These are phyloP conservation scores for Polietes domitor DNA, from an alignment of 2,888 invertebrate genomes.

Conservation along the genomic window DNA sequence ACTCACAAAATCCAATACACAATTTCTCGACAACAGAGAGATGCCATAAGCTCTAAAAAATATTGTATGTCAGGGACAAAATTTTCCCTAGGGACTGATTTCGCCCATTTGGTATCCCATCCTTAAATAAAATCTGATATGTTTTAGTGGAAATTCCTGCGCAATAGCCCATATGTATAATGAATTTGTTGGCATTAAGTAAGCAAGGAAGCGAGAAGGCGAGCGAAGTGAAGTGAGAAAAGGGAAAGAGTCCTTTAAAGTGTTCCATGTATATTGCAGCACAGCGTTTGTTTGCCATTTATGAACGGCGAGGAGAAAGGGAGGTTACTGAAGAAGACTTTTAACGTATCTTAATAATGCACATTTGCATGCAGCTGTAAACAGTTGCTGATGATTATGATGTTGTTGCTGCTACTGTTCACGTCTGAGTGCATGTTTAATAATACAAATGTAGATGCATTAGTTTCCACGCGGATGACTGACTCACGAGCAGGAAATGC, in stretches of 20 bases:
- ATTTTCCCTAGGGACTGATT: no score
- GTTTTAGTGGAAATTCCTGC: neutral
- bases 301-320: neutral
- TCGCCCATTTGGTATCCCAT: no score
- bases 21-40: no score
- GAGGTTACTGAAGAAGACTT: neutral
- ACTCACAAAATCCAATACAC: no score
- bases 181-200: neutral
- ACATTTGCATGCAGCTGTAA: conserved; percentile 6
- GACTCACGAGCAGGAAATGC: neutral
- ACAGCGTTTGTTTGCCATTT: neutral
- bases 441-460: conserved; percentile 48
- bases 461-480: conserved; percentile 11
- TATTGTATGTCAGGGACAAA: no score
- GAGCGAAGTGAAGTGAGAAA: neutral
- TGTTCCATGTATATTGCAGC: neutral
- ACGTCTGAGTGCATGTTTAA: conserved; percentile 57
- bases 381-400: no score
- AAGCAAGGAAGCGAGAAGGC: neutral
- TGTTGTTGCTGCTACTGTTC: no score
- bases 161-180: neutral
- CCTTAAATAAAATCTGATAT: no score
- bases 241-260: neutral
- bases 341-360: conserved; percentile 19
- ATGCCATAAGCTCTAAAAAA: no score